A percentile compares a stretch with the other conserved stretches of the same genome.
phyloP scores from a whole-genome alignment of 2,797 vertebrate species.

The Pangasius krempfi region DNA sequence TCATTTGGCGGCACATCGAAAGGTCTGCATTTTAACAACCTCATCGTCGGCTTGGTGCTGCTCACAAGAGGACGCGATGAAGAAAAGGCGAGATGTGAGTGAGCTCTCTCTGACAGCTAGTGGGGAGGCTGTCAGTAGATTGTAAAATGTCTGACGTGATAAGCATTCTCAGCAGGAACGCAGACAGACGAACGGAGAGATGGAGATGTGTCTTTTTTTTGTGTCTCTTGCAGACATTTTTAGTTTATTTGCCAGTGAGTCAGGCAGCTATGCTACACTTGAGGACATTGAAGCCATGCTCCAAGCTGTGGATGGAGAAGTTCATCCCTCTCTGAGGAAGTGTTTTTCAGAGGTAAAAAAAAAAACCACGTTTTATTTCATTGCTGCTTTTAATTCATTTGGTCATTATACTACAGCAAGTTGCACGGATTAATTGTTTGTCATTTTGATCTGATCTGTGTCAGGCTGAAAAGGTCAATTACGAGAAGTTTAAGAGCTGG shows the following conservation, averaged over 20 bases:
- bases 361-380: conserved; percentile 13
- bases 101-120: background rate
- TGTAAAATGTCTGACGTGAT: background rate
- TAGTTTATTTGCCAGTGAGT: conserved; percentile 96
- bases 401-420: background rate
- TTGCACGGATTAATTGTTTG: background rate
- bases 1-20: conserved; percentile 96
- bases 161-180: background rate
- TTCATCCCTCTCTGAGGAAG: conserved; percentile 89
- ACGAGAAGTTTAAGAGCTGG: conserved; percentile 96
- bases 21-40: conserved; percentile 97
- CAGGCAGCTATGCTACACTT: conserved; percentile 89
- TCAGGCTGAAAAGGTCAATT: conserved; percentile 96
- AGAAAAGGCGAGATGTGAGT: conserved; percentile 97
- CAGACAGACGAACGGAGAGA: background rate
- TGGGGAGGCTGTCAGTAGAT: background rate
- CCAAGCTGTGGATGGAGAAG: conserved; percentile 89
- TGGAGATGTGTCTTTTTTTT: background rate
- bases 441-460: background rate
- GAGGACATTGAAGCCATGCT: conserved; percentile 97
- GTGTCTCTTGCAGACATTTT: conserved; percentile 86
- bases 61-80: conserved; percentile 96
- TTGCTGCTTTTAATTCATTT: background rate
- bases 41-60: conserved; percentile 94
- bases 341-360: conserved; percentile 89